Evolutionary conservation across 2,797 vertebrate species (phyloP), one percentile per base, ranked within the genome.

Genomic region (Tolypeutes matacus): DNA sequence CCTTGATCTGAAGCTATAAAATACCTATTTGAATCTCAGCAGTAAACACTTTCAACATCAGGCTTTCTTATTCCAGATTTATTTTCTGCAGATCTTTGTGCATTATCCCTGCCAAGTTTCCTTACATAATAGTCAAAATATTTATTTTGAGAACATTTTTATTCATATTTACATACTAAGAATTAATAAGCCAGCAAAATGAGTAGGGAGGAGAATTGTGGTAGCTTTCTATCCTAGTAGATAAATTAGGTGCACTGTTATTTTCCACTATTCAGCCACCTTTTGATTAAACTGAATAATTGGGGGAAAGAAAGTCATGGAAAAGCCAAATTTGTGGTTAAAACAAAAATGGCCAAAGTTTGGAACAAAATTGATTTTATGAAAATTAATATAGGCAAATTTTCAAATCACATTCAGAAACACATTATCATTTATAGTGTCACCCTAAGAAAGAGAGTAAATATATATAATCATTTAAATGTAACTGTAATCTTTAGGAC

Each of bases 11-110:
- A 65, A 53, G 86, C 76, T 96, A 72, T 94, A 90, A 96, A 96
- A 95, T 81, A 85, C 91, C 80, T 97, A 69, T 97, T 96, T 97
- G 95, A 97, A 98, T 97, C 91, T 96, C 96, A 97, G 46, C 81
- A 92, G 64, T 60, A 89, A 87, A n/a, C 7, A 92, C 46, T 86
- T 97, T 97, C 51, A 94, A 80, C 39, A 95, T 90, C 77, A 86
- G 7, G 76, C 96, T 81, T 93, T 95, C 56, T 89, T 65, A 81
- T 69, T 89, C 73, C 86, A 69, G 96, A 95, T 23, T 53, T 91
- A 0, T 18, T 96, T 97, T 94, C 13, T 86, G n/a, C 64, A 86
- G 76, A 95, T 96, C 93, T 23, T 20, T 91, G 15, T 60, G 70
- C 75, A 13, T 89, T 84, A 29, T 83, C 39, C 53, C 53, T 86